Percentiles rank a stretch among this genome's conserved stretches.
phyloP scores from a whole-genome alignment of 92 coral and sea anemone genomes.

The Siderastrea radians region DNA sequence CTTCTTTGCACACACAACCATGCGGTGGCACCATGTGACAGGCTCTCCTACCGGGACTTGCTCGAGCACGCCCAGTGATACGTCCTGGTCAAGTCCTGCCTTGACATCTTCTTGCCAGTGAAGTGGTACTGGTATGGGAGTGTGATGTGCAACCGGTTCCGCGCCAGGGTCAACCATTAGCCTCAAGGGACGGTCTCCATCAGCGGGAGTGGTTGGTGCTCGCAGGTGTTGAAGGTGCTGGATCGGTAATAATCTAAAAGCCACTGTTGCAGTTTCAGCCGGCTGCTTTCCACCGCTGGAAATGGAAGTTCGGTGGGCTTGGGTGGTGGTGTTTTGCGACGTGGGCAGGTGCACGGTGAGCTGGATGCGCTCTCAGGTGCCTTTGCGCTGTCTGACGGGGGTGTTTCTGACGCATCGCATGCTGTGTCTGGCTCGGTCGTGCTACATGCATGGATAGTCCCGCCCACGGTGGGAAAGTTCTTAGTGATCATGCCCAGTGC shows the following conservation, averaged over 20 bases:
- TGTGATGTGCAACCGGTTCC: constrained; percentile 73
- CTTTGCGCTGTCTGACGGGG: background rate
- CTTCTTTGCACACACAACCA: constrained; percentile 17
- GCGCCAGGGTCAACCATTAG: constrained; percentile 68
- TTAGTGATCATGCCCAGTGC: constrained; percentile 58
- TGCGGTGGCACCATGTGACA: no score
- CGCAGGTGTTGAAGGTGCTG: constrained; percentile 79
- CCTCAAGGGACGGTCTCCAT: constrained; percentile 66
- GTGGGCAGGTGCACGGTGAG: constrained; percentile 53
- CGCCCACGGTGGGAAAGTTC: constrained; percentile 63
- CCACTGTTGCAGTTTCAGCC: constrained; percentile 59
- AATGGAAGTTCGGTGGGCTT: constrained; percentile 50
- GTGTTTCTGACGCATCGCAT: constrained; percentile 8
- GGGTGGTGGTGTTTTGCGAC: constrained; percentile 52
- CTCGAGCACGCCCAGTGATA: no score
- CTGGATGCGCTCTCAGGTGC: background rate
- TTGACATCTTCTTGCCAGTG: constrained; percentile 68
- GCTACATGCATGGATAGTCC: background rate
- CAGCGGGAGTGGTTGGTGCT: constrained; percentile 71
- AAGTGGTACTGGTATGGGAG: constrained; percentile 72
- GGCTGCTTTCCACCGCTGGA: constrained; percentile 62
- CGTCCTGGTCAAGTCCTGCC: constrained; percentile 55
- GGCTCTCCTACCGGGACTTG: no score
- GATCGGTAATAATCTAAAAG: constrained; percentile 65
- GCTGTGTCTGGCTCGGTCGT: background rate